Evolutionary conservation across 2,888 invertebrate genomes (phyloP).

Genomic region (Neoscelio sp.): DNA sequence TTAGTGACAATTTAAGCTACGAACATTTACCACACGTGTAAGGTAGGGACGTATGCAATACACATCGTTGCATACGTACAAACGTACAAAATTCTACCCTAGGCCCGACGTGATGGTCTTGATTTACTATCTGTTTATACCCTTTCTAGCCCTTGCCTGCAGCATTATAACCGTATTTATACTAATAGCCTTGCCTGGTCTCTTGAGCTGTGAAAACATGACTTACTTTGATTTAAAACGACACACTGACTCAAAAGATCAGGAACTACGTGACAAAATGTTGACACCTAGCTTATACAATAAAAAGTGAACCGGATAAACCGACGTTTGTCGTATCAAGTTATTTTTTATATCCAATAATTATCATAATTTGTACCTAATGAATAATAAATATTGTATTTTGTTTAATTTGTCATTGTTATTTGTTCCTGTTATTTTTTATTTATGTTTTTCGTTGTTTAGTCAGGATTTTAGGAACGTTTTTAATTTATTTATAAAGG

Average conservation of each 20-base stretch:
- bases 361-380: too few relatives aligned
- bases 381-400: too few relatives aligned
- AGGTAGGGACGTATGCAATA: constrained; percentile 49
- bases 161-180: constrained; percentile 82
- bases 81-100: constrained; percentile 58
- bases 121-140: constrained; percentile 82
- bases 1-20: constrained; percentile 60
- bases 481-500: too few relatives aligned
- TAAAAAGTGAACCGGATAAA: constrained; percentile 27
- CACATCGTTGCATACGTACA: constrained; percentile 43
- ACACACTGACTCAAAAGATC: constrained; percentile 60
- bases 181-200: constrained; percentile 77
- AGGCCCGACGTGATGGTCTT: constrained; percentile 69
- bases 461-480: too few relatives aligned
- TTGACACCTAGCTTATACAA: constrained; percentile 33
- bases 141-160: constrained; percentile 77
- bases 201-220: constrained; percentile 68
- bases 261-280: constrained; percentile 51
- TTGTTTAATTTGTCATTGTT: too few relatives aligned
- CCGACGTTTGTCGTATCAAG: constrained; percentile 23
- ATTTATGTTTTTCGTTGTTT: too few relatives aligned
- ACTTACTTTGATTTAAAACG: constrained; percentile 73
- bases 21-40: constrained; percentile 69
- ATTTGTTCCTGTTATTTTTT: too few relatives aligned
- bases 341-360: not conserved